Evolutionary conservation across 2,113 vertebrate genomes (phyloP).

Genomic region (Callipepla squamata): DNA sequence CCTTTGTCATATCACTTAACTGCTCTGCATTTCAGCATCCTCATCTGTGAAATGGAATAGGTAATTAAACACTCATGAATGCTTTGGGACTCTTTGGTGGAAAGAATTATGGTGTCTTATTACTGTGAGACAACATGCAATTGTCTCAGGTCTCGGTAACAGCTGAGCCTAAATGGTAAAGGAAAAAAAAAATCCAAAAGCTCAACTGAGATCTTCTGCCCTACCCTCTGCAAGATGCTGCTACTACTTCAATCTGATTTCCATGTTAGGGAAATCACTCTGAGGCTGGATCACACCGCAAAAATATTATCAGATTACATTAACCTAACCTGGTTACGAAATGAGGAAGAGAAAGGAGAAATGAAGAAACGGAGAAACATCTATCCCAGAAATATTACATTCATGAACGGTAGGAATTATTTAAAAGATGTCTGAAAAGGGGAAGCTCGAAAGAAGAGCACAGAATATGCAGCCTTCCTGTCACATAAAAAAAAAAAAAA

Average conservation of each 20-base stretch:
- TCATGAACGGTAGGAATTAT: constrained; percentile 73
- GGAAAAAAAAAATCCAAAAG: constrained; percentile 31
- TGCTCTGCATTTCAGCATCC: constrained; percentile 46
- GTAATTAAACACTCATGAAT: constrained; percentile 46
- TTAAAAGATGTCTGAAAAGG: constrained; percentile 77
- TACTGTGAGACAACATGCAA: constrained; percentile 64
- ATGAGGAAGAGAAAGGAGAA: constrained; percentile 57
- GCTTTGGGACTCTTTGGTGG: constrained; percentile 67
- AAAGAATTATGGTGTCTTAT: constrained; percentile 73
- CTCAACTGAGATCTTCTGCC: constrained; percentile 25
- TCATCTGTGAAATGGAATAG: constrained; percentile 52
- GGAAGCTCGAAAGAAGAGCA: constrained; percentile 69
- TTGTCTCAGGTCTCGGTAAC: constrained; percentile 69
- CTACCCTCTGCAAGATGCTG: constrained; percentile 2
- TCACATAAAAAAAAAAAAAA: neutral
- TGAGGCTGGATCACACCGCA: neutral
- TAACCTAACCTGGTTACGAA: neutral
- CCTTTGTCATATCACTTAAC: constrained; percentile 51
- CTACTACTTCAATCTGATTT: constrained; percentile 19
- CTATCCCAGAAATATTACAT: constrained; percentile 67
- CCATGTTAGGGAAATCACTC: neutral
- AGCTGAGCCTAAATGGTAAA: constrained; percentile 63
- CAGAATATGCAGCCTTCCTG: constrained; percentile 6
- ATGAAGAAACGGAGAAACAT: constrained; percentile 51
- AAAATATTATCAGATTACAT: neutral